phyloP scores from a whole-genome alignment of 2,113 vertebrate species.

The Gobius niger region DNA sequence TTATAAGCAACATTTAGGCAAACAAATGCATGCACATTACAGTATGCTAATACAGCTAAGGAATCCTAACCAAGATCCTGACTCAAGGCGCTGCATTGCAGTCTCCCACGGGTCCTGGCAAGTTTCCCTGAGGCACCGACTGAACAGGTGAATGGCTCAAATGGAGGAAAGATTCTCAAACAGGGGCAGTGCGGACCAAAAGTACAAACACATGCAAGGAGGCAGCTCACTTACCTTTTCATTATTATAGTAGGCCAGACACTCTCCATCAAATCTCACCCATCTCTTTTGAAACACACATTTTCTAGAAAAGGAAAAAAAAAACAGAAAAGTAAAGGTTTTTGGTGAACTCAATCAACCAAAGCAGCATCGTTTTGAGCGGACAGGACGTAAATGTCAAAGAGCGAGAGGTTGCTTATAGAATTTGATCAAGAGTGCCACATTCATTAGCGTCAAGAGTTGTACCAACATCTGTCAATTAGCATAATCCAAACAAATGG shows the following conservation, averaged over 20 bases:
- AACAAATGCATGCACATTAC: too few relatives aligned
- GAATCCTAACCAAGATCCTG: too few relatives aligned
- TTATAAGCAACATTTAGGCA: too few relatives aligned
- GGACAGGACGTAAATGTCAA: neutral
- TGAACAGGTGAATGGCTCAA: too few relatives aligned
- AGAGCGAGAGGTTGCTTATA: constrained; percentile 18
- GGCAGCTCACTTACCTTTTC: constrained; percentile 83
- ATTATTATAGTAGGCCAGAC: constrained; percentile 90
- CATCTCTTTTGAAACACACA: constrained; percentile 92
- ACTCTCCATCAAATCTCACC: constrained; percentile 90
- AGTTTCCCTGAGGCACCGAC: too few relatives aligned
- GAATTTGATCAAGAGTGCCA: constrained; percentile 48
- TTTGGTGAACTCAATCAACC: neutral
- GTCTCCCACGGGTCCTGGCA: too few relatives aligned
- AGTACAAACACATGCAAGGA: too few relatives aligned
- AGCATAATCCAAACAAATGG: constrained; percentile 65
- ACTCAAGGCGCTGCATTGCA: too few relatives aligned
- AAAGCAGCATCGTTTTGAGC: neutral
- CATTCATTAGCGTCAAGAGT: constrained; percentile 59
- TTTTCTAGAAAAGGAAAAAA: constrained; percentile 75
- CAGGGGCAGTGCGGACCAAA: too few relatives aligned
- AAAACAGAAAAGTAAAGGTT: neutral
- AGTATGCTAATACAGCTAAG: too few relatives aligned
- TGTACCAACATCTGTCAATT: constrained; percentile 63
- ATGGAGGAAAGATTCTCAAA: too few relatives aligned